These are phyloP conservation scores for Triplophysa bombifrons DNA, from an alignment of 2,797 vertebrate genomes.

Conservation along the genomic window DNA sequence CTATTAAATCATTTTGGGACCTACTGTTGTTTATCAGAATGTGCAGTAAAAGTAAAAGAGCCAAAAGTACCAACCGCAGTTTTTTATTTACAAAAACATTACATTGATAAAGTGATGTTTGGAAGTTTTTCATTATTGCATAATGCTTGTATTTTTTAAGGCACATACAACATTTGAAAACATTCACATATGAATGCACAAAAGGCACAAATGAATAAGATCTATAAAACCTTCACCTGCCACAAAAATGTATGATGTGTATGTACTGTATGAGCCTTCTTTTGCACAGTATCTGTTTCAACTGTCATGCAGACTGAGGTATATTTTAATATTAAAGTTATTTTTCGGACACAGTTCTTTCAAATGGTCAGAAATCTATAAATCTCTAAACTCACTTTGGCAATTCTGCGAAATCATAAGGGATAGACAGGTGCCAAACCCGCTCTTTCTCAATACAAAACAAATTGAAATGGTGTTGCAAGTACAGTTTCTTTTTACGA, in stretches of 20 bases:
- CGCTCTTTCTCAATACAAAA: conserved; percentile 31
- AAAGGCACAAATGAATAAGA: neutral
- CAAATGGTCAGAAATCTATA: conserved; percentile 14
- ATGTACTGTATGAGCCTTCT: no score
- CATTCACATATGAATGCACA: neutral
- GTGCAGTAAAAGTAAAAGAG: no score
- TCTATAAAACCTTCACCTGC: neutral
- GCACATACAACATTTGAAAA: no score
- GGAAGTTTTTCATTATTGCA: no score
- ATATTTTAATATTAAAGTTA: neutral
- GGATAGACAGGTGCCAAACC: conserved; percentile 28
- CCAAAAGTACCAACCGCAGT: no score
- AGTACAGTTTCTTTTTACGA: conserved; percentile 25
- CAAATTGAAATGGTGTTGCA: conserved; percentile 31
- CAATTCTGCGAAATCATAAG: conserved; percentile 15
- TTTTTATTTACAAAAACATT: no score
- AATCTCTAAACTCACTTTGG: conserved; percentile 34
- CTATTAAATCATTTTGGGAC: no score
- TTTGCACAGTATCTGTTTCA: neutral
- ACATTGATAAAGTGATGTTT: no score
- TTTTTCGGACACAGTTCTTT: conserved; percentile 12
- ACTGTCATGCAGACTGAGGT: neutral
- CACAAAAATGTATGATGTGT: neutral
- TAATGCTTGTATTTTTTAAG: no score
- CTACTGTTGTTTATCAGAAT: no score